Evolutionary conservation across 2,113 vertebrate species (phyloP).

Genomic region (Eonycteris spelaea): DNA sequence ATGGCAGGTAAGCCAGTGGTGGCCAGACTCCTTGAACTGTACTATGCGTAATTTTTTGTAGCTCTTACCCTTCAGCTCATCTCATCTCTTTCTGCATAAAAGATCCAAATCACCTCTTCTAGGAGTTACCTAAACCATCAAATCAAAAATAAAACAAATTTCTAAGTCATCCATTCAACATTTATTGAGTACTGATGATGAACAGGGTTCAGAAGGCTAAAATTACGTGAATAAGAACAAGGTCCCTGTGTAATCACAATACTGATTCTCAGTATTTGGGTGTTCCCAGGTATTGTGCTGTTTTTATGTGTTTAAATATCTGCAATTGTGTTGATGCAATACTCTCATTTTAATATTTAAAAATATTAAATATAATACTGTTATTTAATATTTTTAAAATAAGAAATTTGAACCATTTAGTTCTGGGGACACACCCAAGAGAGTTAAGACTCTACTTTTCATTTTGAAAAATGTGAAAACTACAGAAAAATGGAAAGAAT

Average conservation of each 20-base stretch:
- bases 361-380: neutral
- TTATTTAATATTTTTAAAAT: neutral
- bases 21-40: neutral
- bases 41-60: neutral
- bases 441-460: neutral
- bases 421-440: neutral
- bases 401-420: neutral
- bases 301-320: neutral
- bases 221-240: neutral
- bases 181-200: neutral
- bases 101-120: neutral
- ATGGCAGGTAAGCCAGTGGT: too few species aligned
- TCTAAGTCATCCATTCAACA: neutral
- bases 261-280: too few species aligned
- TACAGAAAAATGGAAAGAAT: neutral
- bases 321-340: neutral
- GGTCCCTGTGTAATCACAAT: too few species aligned
- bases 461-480: neutral
- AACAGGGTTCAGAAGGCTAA: neutral
- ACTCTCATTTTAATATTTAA: neutral
- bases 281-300: neutral
- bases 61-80: neutral
- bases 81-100: neutral
- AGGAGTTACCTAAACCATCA: neutral
- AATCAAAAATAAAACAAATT: neutral